Conservation (phyloP, 2,113 vertebrate genomes). For the Urocitellus parryii region DNA sequence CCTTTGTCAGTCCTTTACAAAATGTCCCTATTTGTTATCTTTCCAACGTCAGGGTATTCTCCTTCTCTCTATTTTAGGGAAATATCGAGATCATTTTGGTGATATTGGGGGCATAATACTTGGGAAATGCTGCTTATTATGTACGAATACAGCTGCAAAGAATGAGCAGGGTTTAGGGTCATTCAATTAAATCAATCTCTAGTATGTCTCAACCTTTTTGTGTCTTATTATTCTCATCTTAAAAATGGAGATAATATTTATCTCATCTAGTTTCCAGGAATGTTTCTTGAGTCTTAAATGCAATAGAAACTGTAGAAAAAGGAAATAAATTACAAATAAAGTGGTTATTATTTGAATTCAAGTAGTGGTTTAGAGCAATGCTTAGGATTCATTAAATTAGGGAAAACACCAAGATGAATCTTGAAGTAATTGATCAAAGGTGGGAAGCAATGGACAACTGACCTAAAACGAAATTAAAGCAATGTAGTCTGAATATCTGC, state of each 20-base stretch:
- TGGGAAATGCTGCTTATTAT: background rate
- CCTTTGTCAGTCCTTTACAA: background rate
- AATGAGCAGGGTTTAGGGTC: background rate
- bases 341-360: background rate
- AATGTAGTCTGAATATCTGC: background rate
- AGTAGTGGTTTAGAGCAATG: background rate
- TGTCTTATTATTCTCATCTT: background rate
- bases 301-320: background rate
- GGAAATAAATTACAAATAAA: background rate
- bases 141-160: background rate
- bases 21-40: background rate
- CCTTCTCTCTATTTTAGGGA: background rate
- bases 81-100: background rate
- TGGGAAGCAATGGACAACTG: background rate
- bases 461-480: background rate
- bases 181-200: background rate
- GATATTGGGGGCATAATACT: background rate
- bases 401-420: background rate
- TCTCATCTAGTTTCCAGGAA: background rate
- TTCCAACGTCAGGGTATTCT: background rate
- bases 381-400: constrained; percentile 15
- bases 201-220: background rate
- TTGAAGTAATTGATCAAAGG: background rate
- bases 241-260: background rate
- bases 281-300: background rate